These are phyloP conservation scores for Puffinus mauretanicus DNA, from an alignment of 2,113 vertebrate species.

Conservation along the genomic window DNA sequence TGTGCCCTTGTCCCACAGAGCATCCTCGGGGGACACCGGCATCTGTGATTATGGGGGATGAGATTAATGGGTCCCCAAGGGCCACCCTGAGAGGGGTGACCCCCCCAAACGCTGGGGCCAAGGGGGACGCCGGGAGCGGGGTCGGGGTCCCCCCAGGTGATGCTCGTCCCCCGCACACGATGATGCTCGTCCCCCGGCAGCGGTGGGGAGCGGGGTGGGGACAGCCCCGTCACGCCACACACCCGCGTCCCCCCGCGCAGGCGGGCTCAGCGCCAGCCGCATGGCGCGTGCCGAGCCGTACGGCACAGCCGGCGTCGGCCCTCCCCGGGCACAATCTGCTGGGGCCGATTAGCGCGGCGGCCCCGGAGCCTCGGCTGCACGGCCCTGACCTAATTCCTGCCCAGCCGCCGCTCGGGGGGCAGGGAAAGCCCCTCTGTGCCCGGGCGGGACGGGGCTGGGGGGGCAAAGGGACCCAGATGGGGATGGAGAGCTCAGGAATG, in stretches of 20 bases:
- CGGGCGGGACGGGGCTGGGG: accelerated
- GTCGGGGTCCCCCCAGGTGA: neutral
- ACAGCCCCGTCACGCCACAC: neutral
- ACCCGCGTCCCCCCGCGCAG: neutral
- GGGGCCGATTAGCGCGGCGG: neutral
- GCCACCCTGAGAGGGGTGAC: neutral
- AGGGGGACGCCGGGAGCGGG: accelerated
- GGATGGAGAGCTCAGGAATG: neutral
- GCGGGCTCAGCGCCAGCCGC: neutral
- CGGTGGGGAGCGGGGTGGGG: neutral
- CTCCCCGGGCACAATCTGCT: neutral
- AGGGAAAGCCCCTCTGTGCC: neutral
- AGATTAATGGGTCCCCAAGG: no score
- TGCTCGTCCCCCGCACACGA: neutral
- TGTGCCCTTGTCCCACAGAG: accelerated
- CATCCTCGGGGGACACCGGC: neutral
- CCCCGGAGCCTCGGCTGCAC: neutral
- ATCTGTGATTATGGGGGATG: neutral
- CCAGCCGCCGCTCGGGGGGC: neutral
- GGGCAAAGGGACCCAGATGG: neutral
- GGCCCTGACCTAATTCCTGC: slow-evolving; percentile 62
- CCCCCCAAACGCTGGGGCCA: neutral
- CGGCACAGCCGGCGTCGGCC: neutral
- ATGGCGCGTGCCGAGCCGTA: neutral
- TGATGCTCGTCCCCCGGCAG: accelerated